Conservation (phyloP, 2,113 vertebrate genomes). For the Sinocyclocheilus maitianheensis region DNA sequence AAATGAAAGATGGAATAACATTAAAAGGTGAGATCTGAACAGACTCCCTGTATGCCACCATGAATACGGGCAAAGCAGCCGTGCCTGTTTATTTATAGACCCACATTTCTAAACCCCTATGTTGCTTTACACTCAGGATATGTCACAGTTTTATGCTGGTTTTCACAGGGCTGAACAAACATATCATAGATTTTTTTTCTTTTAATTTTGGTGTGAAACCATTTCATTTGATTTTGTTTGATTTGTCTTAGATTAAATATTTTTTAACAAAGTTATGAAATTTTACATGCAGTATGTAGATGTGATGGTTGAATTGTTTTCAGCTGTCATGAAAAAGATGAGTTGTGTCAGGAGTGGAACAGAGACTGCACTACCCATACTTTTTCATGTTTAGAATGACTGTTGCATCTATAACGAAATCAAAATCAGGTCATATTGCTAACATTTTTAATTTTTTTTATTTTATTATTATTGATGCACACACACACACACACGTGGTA, state of each 20-base stretch:
- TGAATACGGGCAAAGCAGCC: constrained; percentile 29
- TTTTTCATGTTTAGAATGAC: background rate
- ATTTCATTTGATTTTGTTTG: background rate
- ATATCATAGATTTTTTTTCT: too few relatives aligned
- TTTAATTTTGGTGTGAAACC: background rate
- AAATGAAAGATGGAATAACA: constrained; percentile 39
- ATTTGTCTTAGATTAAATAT: background rate
- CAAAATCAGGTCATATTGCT: background rate
- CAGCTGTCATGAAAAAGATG: background rate
- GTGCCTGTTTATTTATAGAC: constrained; percentile 47
- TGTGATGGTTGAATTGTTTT: background rate
- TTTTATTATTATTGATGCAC: background rate
- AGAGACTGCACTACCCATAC: too few relatives aligned
- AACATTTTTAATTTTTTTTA: background rate
- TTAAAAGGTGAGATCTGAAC: constrained; percentile 31
- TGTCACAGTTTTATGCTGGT: background rate
- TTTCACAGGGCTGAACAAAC: constrained; percentile 20
- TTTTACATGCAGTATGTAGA: background rate
- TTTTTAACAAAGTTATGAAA: background rate
- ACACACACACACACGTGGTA: background rate
- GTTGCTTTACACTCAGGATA: constrained; percentile 30
- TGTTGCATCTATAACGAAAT: background rate
- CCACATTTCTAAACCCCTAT: constrained; percentile 16
- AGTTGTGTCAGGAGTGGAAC: background rate
- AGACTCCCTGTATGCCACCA: constrained; percentile 28